Evolutionary conservation across 2,888 invertebrate species (phyloP).

Genomic region (Pristionchus entomophagus): DNA sequence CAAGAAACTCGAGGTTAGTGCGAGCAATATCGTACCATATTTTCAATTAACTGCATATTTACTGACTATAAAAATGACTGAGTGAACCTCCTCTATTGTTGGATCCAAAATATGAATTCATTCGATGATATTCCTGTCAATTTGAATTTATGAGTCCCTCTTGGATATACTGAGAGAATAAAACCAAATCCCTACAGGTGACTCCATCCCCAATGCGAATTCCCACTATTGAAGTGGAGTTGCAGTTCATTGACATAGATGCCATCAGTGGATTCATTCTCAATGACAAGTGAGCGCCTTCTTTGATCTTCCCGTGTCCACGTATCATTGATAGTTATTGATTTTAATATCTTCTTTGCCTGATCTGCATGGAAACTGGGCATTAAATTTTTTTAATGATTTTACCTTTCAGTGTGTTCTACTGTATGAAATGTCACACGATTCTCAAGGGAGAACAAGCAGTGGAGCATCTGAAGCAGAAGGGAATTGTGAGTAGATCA

Average conservation of each 20-base stretch:
- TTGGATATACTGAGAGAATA: too few relatives aligned
- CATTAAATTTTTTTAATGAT: background rate
- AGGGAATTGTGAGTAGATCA: too few relatives aligned
- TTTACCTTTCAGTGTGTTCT: slow-evolving; percentile 41
- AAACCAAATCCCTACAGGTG: too few relatives aligned
- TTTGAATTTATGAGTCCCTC: too few relatives aligned
- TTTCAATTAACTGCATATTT: background rate
- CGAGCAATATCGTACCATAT: background rate
- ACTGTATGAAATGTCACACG: background rate
- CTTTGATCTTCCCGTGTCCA: background rate
- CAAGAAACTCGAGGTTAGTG: background rate
- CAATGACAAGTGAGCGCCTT: slow-evolving; percentile 33
- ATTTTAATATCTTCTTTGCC: too few relatives aligned
- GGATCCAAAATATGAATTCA: too few relatives aligned
- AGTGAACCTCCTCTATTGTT: background rate
- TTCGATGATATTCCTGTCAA: too few relatives aligned
- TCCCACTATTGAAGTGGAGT: background rate
- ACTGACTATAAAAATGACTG: background rate
- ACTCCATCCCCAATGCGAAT: background rate
- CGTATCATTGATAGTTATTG: too few relatives aligned
- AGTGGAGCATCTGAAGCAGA: slow-evolving; percentile 17
- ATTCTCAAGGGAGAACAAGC: slow-evolving; percentile 23
- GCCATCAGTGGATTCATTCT: background rate
- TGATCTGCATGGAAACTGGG: too few relatives aligned
- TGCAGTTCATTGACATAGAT: background rate